Base-by-base conservation (phyloP, 2,888 invertebrate species). In the Andrena bucephala region DNA sequence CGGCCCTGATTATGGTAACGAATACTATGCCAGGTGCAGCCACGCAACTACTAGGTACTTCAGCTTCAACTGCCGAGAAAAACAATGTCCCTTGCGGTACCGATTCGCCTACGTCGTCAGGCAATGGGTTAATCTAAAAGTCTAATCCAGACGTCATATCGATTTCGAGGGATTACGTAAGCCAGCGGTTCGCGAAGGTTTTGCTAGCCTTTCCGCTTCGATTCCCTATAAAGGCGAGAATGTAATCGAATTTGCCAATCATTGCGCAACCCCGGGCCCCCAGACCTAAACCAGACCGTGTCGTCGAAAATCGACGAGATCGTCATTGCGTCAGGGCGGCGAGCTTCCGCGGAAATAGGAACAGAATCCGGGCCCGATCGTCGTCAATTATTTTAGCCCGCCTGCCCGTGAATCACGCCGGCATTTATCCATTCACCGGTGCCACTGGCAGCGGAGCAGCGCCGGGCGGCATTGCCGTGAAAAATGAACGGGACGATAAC, bases 401-500 rank as follows among this genome's bases (percentile, higher is more conserved):
- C 65, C 59, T 50, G 72, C 7, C 65, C 69, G 73, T 83, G 83
- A 84, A 86, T 86, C 87, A 75, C 66, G 71, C 36, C 79, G 81
- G 74, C 80, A 79, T 87, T 85, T 83, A 69, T 71, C 67, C 83
- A 80, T 86, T 87, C 84, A 81, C 83, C 71, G 88, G 78, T 68
- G 70, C 62, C 60, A 60, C 69, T 77, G 84, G 84, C 80, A 78
- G 67, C 75, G 57, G n/a, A n/a, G n/a, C 27, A 71, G 70, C 62
- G 77, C 77, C 78, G 72, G 67, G 16, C 62, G 81, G 78, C 83
- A 81, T 88, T 86, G 83, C 67, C 71, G 77, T 86, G 84, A 87
- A 88, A 86, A 88, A 88, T 84, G 82, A 81, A 74, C 70, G 59
- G 48, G 27, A 7, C 60, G 77, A 81, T 87, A 79, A 88, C 80